phyloP scores from a whole-genome alignment of 2,888 invertebrate species.

The Eilema sororculum region DNA sequence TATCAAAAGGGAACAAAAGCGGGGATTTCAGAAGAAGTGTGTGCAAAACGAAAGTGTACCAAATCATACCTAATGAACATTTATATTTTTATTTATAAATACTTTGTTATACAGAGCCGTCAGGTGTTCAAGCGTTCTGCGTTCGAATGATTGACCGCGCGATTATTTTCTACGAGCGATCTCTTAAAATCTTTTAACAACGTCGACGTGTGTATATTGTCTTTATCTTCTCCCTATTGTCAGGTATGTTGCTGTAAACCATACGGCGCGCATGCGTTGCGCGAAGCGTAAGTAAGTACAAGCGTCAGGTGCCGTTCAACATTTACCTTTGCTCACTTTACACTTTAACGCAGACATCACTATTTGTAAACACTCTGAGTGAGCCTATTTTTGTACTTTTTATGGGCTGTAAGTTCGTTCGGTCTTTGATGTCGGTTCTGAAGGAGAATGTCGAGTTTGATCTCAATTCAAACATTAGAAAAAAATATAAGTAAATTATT shows the following conservation, averaged over 20 bases:
- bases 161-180: too few species aligned
- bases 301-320: slow-evolving; percentile 46
- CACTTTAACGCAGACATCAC: slow-evolving; percentile 34
- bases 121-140: too few species aligned
- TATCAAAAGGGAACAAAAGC: too few species aligned
- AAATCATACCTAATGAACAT: too few species aligned
- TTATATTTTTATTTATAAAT: too few species aligned
- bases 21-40: too few species aligned
- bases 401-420: slow-evolving; percentile 32
- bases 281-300: slow-evolving; percentile 19
- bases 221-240: not conserved
- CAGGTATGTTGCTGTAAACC: slow-evolving; percentile 14
- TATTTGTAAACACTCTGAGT: slow-evolving; percentile 53
- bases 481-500: not conserved
- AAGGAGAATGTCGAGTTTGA: slow-evolving; percentile 9
- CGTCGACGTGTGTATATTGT: not conserved
- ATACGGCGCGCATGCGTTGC: slow-evolving; percentile 44
- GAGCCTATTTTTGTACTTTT: slow-evolving; percentile 45
- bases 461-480: slow-evolving; percentile 3
- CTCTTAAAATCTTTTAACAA: not conserved
- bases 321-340: slow-evolving; percentile 41
- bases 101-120: too few species aligned
- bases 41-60: too few species aligned
- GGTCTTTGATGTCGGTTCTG: slow-evolving; percentile 37
- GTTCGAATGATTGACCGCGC: too few species aligned